phyloP scores from a whole-genome alignment of 2,888 invertebrate genomes.

The Plutella xylostella region DNA sequence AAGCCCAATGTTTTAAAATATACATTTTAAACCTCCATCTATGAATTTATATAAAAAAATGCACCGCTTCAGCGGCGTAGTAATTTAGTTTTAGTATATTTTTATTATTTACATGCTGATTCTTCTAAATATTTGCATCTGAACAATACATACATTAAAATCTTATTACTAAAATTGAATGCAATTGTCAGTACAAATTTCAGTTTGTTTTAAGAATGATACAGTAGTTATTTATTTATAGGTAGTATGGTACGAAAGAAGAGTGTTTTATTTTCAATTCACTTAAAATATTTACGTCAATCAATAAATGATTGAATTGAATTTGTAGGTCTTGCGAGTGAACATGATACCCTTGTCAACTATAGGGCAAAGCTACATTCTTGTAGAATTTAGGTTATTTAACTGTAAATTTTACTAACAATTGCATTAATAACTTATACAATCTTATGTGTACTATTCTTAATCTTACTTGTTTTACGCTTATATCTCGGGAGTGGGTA shows the following conservation, averaged over 20 bases:
- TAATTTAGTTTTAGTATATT: slow-evolving; percentile 22
- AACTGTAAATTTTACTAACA: slow-evolving; percentile 32
- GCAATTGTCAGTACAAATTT: slow-evolving; percentile 52
- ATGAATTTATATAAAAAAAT: slow-evolving; percentile 45
- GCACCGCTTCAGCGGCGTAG: slow-evolving; percentile 39
- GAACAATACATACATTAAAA: slow-evolving; percentile 69
- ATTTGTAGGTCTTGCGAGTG: too few species aligned
- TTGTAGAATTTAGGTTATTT: not conserved
- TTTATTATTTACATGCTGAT: slow-evolving; percentile 58
- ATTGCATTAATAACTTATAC: slow-evolving; percentile 50
- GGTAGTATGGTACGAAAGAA: too few species aligned
- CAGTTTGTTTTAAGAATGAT: too few species aligned
- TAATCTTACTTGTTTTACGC: slow-evolving; percentile 27
- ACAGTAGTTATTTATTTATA: too few species aligned
- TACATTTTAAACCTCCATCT: too few species aligned
- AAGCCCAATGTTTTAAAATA: slow-evolving; percentile 33
- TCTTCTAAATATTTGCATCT: slow-evolving; percentile 69
- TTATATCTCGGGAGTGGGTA: slow-evolving; percentile 47
- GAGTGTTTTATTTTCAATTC: too few species aligned
- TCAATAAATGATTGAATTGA: too few species aligned
- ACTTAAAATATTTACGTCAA: too few species aligned
- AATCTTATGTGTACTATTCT: slow-evolving; percentile 48
- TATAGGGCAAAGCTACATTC: too few species aligned
- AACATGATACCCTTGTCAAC: too few species aligned
- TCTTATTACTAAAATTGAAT: slow-evolving; percentile 54